phyloP scores from a whole-genome alignment of 2,797 vertebrate genomes.

The Danio choprae region DNA sequence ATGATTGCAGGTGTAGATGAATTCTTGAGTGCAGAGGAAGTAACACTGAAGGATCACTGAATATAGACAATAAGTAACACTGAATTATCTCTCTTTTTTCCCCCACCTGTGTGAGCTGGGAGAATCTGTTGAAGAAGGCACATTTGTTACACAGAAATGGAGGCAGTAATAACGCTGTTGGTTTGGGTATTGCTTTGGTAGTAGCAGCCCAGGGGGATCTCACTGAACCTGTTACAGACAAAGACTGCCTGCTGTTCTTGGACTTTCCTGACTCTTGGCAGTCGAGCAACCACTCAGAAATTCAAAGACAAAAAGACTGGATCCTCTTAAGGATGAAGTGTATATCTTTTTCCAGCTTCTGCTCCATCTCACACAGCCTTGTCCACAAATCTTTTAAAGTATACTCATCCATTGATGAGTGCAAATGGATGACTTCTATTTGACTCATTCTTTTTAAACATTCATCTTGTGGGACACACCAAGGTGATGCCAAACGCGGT shows the following conservation, averaged over 20 bases:
- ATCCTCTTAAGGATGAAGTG: neutral
- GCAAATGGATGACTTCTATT: no score
- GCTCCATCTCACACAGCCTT: no score
- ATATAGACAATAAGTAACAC: no score
- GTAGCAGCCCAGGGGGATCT: neutral
- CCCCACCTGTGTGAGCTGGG: neutral
- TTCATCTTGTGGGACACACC: no score
- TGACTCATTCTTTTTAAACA: no score
- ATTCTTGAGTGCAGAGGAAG: conserved; percentile 14
- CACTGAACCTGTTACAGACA: conserved; percentile 1
- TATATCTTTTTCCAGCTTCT: no score
- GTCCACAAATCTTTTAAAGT: no score
- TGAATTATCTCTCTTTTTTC: neutral
- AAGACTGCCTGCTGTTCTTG: neutral
- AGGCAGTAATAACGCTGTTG: neutral
- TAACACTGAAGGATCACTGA: neutral
- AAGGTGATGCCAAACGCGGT: no score
- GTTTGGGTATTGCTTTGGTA: neutral
- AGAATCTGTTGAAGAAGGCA: neutral
- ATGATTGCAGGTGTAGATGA: neutral
- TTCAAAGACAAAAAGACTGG: neutral
- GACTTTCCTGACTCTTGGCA: neutral
- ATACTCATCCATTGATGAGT: no score
- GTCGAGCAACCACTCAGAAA: neutral
- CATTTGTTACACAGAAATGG: neutral